These are phyloP conservation scores for Drosophila neocordata DNA, from an alignment of 1,140 invertebrate genomes.

Conservation along the genomic window DNA sequence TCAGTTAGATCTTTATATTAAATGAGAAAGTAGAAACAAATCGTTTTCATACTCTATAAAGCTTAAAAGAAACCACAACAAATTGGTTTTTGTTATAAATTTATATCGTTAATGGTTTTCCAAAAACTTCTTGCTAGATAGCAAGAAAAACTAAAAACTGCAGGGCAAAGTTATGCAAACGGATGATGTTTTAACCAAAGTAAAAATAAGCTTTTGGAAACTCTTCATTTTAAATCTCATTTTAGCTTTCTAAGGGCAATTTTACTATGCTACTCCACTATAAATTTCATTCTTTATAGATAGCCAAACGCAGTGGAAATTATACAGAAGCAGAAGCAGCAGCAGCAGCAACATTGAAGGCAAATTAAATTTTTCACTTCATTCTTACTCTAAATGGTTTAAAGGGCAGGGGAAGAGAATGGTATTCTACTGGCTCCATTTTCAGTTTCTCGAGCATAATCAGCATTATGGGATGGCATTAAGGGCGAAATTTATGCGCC, in stretches of 20 bases:
- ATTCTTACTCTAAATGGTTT: slow-evolving; percentile 43
- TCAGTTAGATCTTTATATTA: too few relatives aligned
- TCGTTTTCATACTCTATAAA: too few relatives aligned
- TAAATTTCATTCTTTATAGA: slow-evolving; percentile 54
- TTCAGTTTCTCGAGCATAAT: slow-evolving; percentile 46
- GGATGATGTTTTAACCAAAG: background rate
- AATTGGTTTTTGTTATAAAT: too few relatives aligned
- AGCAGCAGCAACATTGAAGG: slow-evolving; percentile 17
- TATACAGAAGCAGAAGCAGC: slow-evolving; percentile 31
- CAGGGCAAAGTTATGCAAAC: too few relatives aligned
- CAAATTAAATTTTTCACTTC: slow-evolving; percentile 62
- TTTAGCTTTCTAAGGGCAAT: slow-evolving; percentile 16
- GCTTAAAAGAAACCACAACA: too few relatives aligned
- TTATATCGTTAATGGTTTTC: too few relatives aligned
- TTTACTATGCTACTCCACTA: slow-evolving; percentile 43
- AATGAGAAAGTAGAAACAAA: too few relatives aligned
- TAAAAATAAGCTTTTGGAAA: background rate
- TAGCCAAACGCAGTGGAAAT: slow-evolving; percentile 36
- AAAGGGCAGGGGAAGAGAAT: background rate
- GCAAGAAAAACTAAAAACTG: too few relatives aligned
- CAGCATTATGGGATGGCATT: slow-evolving; percentile 70
- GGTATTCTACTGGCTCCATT: slow-evolving; percentile 5
- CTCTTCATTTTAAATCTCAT: slow-evolving; percentile 36
- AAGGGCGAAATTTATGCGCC: slow-evolving; percentile 64
- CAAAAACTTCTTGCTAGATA: too few relatives aligned